Evolutionary conservation across 2,797 vertebrate species (phyloP), one percentile per base, ranked within the genome.

Genomic region (Acropternis orthonyx): DNA sequence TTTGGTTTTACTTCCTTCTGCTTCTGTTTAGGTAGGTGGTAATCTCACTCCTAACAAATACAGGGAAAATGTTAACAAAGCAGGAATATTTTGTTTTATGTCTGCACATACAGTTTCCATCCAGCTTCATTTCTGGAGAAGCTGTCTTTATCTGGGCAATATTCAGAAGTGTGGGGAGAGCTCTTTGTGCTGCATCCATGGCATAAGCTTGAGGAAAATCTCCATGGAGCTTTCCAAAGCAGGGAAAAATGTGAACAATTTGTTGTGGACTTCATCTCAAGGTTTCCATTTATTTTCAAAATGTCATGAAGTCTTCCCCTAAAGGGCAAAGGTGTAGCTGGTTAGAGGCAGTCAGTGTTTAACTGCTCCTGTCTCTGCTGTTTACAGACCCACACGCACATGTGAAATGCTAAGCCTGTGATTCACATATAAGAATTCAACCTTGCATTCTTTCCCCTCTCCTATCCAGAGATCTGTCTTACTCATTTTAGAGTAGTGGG

Each of bases 381-480:
- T 39, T 77, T 54, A 20, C 62, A 79, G 43, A 68, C 28, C 28
- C 54, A 39, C 36, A 26, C 0, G 8, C 3, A 30, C 10, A 5
- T 4, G 14, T 19, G 79, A 43, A 88, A 56, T 30, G 24, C 28
- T 44, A 36, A 58, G 7, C 41, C 65, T 39, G n/a, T 62, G 74
- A 32, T 21, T 58, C 28, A 28, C 30, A 49, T 2, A 4, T 0
- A 46, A 20, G 18, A 56, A 68, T 65, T 54, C 36, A 68, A 7
- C 24, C 18, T 59, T 12, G 11, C 28, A 7, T 82, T 68, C 21
- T 46, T 79, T 28, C 5, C 7, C 7, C 2, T 0, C 4, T 16
- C 17, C 14, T 4, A 0, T 20, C 14, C 24, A 0, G 2, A 76
- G 43, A 15, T 51, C 28, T 6, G 12, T 52, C 32, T 75, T 10